Evolutionary conservation across 2,113 vertebrate species (phyloP).

Genomic region (Alectura lathami): DNA sequence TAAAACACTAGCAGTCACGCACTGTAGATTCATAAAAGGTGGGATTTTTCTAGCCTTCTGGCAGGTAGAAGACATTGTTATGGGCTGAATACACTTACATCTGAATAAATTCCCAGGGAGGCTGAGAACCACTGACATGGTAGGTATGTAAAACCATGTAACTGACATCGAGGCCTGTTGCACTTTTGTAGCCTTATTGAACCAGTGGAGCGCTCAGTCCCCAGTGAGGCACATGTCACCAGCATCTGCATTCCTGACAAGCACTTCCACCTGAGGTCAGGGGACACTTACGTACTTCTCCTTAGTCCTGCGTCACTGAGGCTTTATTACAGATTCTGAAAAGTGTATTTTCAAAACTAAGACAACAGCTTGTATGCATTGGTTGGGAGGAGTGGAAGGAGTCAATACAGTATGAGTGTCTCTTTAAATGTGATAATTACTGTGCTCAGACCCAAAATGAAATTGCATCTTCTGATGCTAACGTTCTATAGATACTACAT

Average conservation of each 20-base stretch:
- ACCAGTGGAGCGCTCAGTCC: conserved; percentile 70
- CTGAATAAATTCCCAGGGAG: conserved; percentile 74
- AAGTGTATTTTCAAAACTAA: conserved; percentile 59
- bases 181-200: conserved; percentile 76
- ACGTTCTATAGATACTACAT: background rate
- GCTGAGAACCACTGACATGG: conserved; percentile 67
- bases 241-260: conserved; percentile 67
- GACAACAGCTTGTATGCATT: conserved; percentile 3
- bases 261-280: conserved; percentile 52
- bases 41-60: conserved; percentile 44
- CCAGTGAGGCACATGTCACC: conserved; percentile 60
- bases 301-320: background rate
- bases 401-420: background rate
- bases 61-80: conserved; percentile 73
- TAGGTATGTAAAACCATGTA: conserved; percentile 75
- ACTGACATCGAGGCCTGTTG: conserved; percentile 75
- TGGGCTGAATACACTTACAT: conserved; percentile 60
- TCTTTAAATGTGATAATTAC: background rate
- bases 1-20: conserved; percentile 48
- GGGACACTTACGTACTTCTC: conserved; percentile 42
- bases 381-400: background rate
- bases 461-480: background rate
- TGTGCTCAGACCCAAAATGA: background rate
- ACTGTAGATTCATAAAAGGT: conserved; percentile 41
- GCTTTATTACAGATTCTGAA: conserved; percentile 35